These are phyloP conservation scores for Austrofundulus limnaeus DNA, from an alignment of 2,113 vertebrate species.

Conservation along the genomic window DNA sequence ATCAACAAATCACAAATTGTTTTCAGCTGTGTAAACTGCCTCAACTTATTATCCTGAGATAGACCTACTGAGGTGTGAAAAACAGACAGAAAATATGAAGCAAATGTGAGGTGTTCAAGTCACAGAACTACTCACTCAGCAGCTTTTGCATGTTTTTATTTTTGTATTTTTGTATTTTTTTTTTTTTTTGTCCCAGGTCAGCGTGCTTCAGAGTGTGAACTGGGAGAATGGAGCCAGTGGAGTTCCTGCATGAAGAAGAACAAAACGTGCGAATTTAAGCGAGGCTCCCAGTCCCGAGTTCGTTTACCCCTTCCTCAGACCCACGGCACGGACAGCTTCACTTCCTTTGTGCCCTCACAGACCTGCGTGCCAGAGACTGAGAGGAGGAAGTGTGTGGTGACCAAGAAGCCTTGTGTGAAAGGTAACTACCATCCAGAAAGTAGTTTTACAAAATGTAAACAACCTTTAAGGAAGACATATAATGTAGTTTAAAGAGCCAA, in stretches of 20 bases:
- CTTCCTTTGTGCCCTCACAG: conserved; percentile 65
- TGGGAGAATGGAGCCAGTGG: conserved; percentile 92
- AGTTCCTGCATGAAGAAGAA: conserved; percentile 91
- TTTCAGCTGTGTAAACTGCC: conserved; percentile 45
- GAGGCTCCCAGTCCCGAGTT: conserved; percentile 85
- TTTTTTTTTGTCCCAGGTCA: conserved; percentile 35
- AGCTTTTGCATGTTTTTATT: conserved; percentile 17
- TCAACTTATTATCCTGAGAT: conserved; percentile 49
- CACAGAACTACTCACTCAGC: conserved; percentile 21
- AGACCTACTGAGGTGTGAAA: conserved; percentile 44
- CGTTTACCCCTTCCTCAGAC: conserved; percentile 81
- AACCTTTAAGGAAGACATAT: neutral
- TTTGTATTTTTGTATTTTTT: neutral
- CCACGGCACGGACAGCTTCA: conserved; percentile 63
- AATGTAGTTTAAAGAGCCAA: no score
- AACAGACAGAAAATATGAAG: conserved; percentile 28
- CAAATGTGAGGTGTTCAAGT: conserved; percentile 40
- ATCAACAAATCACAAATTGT: conserved; percentile 39
- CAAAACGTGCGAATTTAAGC: conserved; percentile 94
- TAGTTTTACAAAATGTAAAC: neutral
- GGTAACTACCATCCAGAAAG: conserved; percentile 70
- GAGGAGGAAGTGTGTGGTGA: conserved; percentile 83
- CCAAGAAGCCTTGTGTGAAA: conserved; percentile 83
- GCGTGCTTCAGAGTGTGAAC: conserved; percentile 87
- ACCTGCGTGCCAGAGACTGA: conserved; percentile 84